Conservation (phyloP, 2,113 vertebrate species). For the Motacilla tschutschensis region DNA sequence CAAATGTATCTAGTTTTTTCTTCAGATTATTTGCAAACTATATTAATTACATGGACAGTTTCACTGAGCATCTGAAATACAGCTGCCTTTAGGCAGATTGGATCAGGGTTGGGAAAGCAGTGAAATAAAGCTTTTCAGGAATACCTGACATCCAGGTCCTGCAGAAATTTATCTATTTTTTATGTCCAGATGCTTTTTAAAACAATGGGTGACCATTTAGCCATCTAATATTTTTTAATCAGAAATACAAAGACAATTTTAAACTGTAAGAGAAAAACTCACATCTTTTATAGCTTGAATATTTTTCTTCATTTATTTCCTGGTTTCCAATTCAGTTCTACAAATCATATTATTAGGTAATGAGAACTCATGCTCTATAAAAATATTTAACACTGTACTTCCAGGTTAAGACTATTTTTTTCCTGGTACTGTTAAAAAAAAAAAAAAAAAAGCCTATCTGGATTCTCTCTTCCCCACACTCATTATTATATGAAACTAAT, state of each 20-base stretch:
- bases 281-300: neutral
- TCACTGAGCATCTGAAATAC: neutral
- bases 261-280: neutral
- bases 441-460: accelerated
- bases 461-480: neutral
- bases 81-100: neutral
- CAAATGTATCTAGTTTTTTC: neutral
- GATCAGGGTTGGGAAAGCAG: neutral
- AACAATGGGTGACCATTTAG: neutral
- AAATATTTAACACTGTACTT: neutral
- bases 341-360: neutral
- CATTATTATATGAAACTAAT: neutral
- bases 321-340: neutral
- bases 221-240: neutral
- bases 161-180: neutral
- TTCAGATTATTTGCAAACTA: neutral
- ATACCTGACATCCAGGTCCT: neutral
- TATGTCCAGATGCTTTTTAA: neutral
- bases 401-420: neutral
- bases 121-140: neutral
- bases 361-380: neutral
- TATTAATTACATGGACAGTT: neutral
- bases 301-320: neutral
- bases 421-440: neutral
- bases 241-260: neutral